phyloP scores from a whole-genome alignment of 2,888 invertebrate genomes.

The Caenorhabditis sp. region DNA sequence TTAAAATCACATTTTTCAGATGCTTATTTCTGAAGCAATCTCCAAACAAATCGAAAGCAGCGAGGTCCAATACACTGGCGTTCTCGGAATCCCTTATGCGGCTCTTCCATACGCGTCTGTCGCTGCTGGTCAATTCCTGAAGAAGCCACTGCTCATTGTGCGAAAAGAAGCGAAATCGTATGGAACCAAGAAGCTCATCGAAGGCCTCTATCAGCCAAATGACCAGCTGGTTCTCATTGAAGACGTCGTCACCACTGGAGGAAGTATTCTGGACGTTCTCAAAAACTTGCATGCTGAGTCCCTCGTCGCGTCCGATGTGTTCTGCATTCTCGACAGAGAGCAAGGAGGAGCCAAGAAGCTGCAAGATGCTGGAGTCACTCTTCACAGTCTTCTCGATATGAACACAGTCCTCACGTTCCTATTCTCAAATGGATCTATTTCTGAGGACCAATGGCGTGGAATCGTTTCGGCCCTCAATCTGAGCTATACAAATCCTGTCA shows the following conservation, averaged over 20 bases:
- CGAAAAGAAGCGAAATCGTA: constrained; percentile 95
- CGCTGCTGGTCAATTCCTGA: constrained; percentile 83
- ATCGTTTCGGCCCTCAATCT: constrained; percentile 69
- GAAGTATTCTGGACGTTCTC: constrained; percentile 90
- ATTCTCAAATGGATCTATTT: constrained; percentile 56
- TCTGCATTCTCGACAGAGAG: constrained; percentile 93
- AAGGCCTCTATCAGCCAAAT: constrained; percentile 90
- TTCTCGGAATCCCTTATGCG: constrained; percentile 90
- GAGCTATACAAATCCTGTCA: constrained; percentile 35
- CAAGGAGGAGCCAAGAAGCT: constrained; percentile 92
- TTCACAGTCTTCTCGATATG: constrained; percentile 82
- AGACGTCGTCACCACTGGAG: constrained; percentile 92
- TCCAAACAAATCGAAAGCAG: constrained; percentile 85
- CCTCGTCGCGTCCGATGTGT: constrained; percentile 87
- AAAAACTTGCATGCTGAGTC: constrained; percentile 73
- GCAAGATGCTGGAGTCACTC: constrained; percentile 84
- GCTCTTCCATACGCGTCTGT: constrained; percentile 95
- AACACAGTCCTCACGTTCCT: constrained; percentile 72
- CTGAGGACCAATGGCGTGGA: constrained; percentile 56
- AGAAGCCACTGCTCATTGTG: constrained; percentile 84
- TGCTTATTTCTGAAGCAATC: constrained; percentile 83
- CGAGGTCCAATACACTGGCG: constrained; percentile 78
- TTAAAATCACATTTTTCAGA: constrained; percentile 44
- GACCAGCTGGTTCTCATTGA: constrained; percentile 92
- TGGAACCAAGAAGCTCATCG: constrained; percentile 96